Evolutionary conservation across 1,140 invertebrate genomes (phyloP), one percentile per base, ranked within the genome.

Genomic region (Drosophila kohkoa): DNA sequence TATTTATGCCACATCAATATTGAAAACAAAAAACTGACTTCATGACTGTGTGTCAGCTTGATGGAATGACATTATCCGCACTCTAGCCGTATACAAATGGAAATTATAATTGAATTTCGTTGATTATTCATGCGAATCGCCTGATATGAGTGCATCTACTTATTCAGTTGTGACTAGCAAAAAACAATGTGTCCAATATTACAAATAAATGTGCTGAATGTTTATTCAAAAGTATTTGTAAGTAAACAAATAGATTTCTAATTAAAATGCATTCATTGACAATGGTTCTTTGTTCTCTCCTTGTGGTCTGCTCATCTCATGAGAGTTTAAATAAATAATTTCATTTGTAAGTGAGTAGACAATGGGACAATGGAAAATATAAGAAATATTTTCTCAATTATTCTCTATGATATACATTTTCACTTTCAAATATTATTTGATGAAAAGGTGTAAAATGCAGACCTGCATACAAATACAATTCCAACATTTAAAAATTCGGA

Each of bases 1-100:
- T 81, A 65, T 72, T 86, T 82, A 81, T 69, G 71, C n/a, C 69
- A 65, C 51, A 60, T 63, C 41, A 13, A 43, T 63, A 68, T 55
- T 54, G 28, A 41, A 51, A 32, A 8, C 8, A 11, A 38, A 63
- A 28, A 28, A 48, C 15, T 20, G 63, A 35, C 32, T 51, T 41
- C 59, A 54, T 48, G 49, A 57, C 75, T 79, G 57, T 54, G 55
- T 69, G 48, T n/a, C 20, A 49, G 30, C 11, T 10, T 6, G 15
- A 11, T n/a, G 8, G n/a, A 13, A 7, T 38, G 13, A 38, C 52
- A 15, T 15, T 41, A 48, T 46, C 13, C 52, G 11, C 25, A 13
- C 20, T 30, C 5, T 20, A 30, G 38, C 25, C 25, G 45, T 30
- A 57, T 67, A 16, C 63, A 73, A 67, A 73, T 74, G 48, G 15